phyloP scores from a whole-genome alignment of 2,797 vertebrate species.

The Poeciliopsis infans region DNA sequence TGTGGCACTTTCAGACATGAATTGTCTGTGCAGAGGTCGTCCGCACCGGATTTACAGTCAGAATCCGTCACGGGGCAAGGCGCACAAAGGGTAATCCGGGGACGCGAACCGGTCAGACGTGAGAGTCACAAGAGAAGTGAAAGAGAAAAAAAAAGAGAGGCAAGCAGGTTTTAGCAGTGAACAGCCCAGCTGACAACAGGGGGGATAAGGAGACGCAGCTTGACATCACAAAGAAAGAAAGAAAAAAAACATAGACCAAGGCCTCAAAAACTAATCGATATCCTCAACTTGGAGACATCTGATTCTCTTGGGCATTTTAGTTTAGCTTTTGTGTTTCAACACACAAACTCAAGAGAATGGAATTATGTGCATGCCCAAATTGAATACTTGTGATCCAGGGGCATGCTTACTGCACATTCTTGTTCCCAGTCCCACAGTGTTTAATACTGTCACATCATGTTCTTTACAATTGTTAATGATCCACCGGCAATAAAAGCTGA shows the following conservation, averaged over 20 bases:
- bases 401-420: background rate
- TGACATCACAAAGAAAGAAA: background rate
- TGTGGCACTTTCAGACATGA: background rate
- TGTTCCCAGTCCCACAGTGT: background rate
- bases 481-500: slow-evolving; percentile 18
- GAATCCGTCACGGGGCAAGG: background rate
- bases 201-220: background rate
- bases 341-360: background rate
- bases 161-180: background rate
- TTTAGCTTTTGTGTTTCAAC: background rate
- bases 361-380: background rate
- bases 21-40: background rate
- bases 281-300: background rate
- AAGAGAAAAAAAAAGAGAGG: background rate
- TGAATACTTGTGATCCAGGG: background rate
- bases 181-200: background rate
- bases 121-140: background rate
- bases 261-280: background rate
- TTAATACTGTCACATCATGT: slow-evolving; percentile 7
- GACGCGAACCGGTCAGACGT: background rate
- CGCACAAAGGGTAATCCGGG: background rate
- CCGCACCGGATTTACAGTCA: background rate
- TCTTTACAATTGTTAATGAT: slow-evolving; percentile 45
- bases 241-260: background rate
- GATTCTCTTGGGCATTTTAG: background rate